These are phyloP conservation scores for Orthochromis malagaraziensis DNA, from an alignment of 2,113 vertebrate species.

Conservation along the genomic window DNA sequence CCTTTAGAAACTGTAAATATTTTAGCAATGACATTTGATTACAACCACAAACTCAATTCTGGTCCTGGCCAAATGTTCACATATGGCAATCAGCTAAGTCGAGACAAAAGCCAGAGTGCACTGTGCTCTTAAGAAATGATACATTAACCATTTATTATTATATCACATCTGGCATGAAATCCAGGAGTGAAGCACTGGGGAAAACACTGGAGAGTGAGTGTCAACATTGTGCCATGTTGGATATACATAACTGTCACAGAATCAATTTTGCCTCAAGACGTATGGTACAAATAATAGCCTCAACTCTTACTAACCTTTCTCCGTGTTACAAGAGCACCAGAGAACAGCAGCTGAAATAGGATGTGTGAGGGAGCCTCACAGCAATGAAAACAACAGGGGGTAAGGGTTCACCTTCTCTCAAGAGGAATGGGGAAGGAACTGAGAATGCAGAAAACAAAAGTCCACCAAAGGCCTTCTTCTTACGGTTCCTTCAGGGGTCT, in stretches of 20 bases:
- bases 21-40: background rate
- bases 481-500: background rate
- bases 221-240: background rate
- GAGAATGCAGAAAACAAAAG: background rate
- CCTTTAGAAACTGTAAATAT: background rate
- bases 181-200: background rate
- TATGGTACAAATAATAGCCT: background rate
- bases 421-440: background rate
- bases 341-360: background rate
- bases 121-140: background rate
- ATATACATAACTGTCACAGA: background rate
- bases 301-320: background rate
- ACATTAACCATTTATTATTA: background rate
- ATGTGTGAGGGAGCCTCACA: background rate
- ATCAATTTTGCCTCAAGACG: background rate
- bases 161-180: background rate
- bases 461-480: background rate
- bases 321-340: background rate
- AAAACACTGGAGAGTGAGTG: background rate
- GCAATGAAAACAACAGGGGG: background rate
- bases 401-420: background rate
- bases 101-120: background rate
- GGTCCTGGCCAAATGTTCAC: background rate
- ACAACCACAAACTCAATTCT: background rate
- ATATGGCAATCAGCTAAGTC: background rate